Conservation (phyloP, 2,113 vertebrate species). For the Mandrillus leucophaeus region DNA sequence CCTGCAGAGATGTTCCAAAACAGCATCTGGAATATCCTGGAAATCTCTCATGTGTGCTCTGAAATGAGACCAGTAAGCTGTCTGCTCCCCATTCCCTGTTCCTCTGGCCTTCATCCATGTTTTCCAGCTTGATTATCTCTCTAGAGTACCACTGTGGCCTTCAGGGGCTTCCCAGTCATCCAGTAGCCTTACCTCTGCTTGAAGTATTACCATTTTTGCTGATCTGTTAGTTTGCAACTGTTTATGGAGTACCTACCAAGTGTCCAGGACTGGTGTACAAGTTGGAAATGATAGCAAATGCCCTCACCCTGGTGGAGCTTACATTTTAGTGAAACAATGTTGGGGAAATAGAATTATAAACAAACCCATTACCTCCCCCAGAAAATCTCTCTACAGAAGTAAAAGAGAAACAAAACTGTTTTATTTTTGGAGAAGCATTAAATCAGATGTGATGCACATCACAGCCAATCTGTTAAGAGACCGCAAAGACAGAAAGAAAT, state of each 20-base stretch:
- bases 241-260: not conserved
- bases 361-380: not conserved
- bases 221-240: not conserved
- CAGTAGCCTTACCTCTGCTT: not conserved
- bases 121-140: not conserved
- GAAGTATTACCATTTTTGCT: not conserved
- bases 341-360: not conserved
- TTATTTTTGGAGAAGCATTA: not conserved
- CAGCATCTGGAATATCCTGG: too few relatives aligned
- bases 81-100: not conserved
- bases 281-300: not conserved
- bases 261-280: fast-evolving
- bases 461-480: not conserved
- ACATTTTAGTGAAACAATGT: not conserved
- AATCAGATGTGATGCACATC: not conserved
- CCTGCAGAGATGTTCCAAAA: not conserved
- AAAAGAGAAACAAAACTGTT: not conserved
- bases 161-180: too few relatives aligned
- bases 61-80: not conserved
- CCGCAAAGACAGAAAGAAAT: not conserved
- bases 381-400: not conserved
- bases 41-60: not conserved
- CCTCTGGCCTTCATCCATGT: fast-evolving
- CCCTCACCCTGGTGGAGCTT: not conserved
- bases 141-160: not conserved